Evolutionary conservation across 2,797 vertebrate genomes (phyloP), one percentile per base, ranked within the genome.

Genomic region (Typhlichthys subterraneus): DNA sequence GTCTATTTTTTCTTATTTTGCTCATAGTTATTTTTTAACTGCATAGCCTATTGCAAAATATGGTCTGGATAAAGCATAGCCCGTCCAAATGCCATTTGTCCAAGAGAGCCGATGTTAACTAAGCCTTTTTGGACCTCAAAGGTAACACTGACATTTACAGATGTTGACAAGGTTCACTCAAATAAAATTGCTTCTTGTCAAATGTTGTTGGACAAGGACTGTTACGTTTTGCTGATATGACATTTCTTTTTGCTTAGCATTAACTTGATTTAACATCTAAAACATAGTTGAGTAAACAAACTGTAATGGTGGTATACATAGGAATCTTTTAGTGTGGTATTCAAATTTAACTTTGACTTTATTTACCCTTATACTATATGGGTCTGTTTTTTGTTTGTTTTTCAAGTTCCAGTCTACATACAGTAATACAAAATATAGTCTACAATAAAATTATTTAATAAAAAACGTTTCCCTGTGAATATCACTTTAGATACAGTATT

Each of bases 71-170:
- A 23, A 60, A 52, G 38, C 66, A 73, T 53, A 67, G 45, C 59
- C 52, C 63, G 63, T 69, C 63, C 55, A 81, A 87, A 86, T 83
- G 79, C 67, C 82, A 85, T 48, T 0, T 58, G 48, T 60, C 61
- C 75, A 73, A 19, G 75, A 80, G 75, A 74, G 80, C 85, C 76
- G 55, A 51, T 56, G 77, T 79, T 85, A 80, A 71, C 33, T 59
- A 63, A 57, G 63, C 74, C 79, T 79, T 62, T 74, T 55, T 71
- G 73, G 70, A 31, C 53, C 53, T 54, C 13, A 13, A 74, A 77
- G 65, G 77, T 74, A 84, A 84, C 65, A 4, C 58, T 87, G 87
- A 88, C 87, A 88, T 89, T 89, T 88, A 70, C 53, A 53, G 57
- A n/a, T 29, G 45, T 67, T 57, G 71, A 61, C 61, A 50, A 46